Conservation (phyloP, 2,797 vertebrate species). For the Tadarida brasiliensis region DNA sequence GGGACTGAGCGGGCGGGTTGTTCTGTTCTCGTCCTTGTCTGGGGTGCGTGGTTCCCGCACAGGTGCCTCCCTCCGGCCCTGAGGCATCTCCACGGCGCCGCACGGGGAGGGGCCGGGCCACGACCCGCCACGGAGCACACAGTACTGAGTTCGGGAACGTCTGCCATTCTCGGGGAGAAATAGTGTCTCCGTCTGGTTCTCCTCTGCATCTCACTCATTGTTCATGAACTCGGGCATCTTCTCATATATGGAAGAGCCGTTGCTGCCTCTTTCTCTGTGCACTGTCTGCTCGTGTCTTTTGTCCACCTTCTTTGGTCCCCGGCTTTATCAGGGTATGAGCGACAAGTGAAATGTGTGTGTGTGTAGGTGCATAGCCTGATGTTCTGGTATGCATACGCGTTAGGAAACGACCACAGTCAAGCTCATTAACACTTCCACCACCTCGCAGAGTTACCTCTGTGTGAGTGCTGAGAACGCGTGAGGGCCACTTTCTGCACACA, state of each 20-base stretch:
- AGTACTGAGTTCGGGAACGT: neutral
- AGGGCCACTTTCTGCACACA: too few species aligned
- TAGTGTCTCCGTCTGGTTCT: neutral
- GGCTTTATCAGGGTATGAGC: accelerated
- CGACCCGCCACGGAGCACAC: accelerated
- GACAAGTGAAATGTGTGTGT: too few species aligned
- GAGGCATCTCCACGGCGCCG: neutral
- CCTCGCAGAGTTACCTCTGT: neutral
- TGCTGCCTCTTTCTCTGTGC: neutral
- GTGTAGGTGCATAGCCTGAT: neutral
- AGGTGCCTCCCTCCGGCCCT: neutral
- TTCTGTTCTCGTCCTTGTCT: too few species aligned
- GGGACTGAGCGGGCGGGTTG: neutral
- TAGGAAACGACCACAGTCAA: neutral
- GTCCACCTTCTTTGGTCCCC: neutral
- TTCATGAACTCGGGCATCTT: neutral
- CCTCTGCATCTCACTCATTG: too few species aligned
- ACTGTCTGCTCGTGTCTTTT: neutral
- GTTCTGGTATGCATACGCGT: too few species aligned
- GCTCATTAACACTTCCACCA: neutral
- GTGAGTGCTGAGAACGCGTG: neutral
- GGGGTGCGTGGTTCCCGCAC: accelerated
- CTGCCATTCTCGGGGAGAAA: too few species aligned
- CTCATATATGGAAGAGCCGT: too few species aligned
- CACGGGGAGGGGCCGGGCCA: neutral